phyloP scores from a whole-genome alignment of 2,888 invertebrate species.

The Ernsta delagoae region DNA sequence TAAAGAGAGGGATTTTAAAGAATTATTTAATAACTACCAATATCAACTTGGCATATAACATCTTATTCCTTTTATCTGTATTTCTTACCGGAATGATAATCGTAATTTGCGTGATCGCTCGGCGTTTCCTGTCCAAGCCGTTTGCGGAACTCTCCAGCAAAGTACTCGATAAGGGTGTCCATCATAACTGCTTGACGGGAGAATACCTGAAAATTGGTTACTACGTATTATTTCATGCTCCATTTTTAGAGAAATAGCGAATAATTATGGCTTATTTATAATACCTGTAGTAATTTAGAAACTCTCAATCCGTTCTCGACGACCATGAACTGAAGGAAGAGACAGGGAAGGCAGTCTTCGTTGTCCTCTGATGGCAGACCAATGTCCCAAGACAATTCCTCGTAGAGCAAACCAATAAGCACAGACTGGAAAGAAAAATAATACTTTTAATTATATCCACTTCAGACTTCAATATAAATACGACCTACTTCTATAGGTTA shows the following conservation, averaged over 20 bases:
- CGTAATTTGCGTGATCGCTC: conserved; percentile 77
- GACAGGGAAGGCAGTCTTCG: conserved; percentile 95
- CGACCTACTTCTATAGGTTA: too few relatives aligned
- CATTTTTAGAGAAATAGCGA: too few relatives aligned
- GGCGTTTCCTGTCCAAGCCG: conserved; percentile 82
- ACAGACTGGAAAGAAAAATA: conserved; percentile 86
- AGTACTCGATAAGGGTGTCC: conserved; percentile 93
- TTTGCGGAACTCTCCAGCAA: conserved; percentile 91
- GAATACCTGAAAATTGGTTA: conserved; percentile 79
- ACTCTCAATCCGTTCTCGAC: conserved; percentile 91
- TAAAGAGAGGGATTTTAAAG: too few relatives aligned
- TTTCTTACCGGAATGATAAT: conserved; percentile 72
- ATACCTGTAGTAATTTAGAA: conserved; percentile 91
- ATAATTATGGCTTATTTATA: too few relatives aligned
- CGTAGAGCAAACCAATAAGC: conserved; percentile 92
- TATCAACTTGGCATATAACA: too few relatives aligned
- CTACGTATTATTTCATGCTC: too few relatives aligned
- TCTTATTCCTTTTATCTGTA: too few relatives aligned
- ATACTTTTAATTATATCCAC: too few relatives aligned
- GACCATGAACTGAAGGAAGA: conserved; percentile 95
- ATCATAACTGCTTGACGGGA: conserved; percentile 93
- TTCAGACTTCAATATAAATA: too few relatives aligned
- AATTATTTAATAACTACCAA: too few relatives aligned
- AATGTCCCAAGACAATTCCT: conserved; percentile 97
- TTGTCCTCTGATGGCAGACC: conserved; percentile 94